phyloP scores from a whole-genome alignment of 2,797 vertebrate genomes.

The Acrocephalus scirpaceus region DNA sequence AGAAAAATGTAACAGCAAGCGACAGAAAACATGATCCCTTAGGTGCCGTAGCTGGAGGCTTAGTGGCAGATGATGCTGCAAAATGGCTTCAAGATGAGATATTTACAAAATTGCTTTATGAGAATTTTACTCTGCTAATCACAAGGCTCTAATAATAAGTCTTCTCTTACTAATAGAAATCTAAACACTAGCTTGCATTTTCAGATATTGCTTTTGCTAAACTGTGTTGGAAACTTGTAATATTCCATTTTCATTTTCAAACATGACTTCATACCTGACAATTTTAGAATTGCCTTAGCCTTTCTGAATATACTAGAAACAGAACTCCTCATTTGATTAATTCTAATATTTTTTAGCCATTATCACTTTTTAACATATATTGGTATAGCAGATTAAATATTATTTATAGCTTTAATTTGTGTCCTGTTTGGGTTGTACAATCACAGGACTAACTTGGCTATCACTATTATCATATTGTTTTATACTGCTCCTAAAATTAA shows the following conservation, averaged over 20 bases:
- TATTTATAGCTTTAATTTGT: slow-evolving; percentile 77
- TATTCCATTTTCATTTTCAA: slow-evolving; percentile 52
- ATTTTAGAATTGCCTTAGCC: slow-evolving; percentile 27
- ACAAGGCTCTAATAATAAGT: slow-evolving; percentile 65
- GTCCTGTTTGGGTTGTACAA: slow-evolving; percentile 68
- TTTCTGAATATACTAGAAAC: slow-evolving; percentile 42
- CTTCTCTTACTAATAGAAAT: slow-evolving; percentile 70
- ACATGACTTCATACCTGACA: not conserved
- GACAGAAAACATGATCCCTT: slow-evolving; percentile 64
- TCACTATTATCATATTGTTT: slow-evolving; percentile 73
- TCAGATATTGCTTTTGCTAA: slow-evolving; percentile 31
- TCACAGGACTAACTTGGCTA: slow-evolving; percentile 57
- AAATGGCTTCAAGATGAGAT: slow-evolving; percentile 44
- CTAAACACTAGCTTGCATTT: slow-evolving; percentile 58
- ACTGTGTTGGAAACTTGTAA: slow-evolving; percentile 50
- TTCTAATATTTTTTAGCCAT: slow-evolving; percentile 71
- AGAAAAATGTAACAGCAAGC: slow-evolving; percentile 21
- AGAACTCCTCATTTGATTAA: slow-evolving; percentile 52
- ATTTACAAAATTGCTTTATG: slow-evolving; percentile 70
- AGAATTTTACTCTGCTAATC: slow-evolving; percentile 67
- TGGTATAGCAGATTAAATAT: slow-evolving; percentile 70
- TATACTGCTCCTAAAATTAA: slow-evolving; percentile 74
- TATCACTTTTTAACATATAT: slow-evolving; percentile 68
- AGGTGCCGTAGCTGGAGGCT: slow-evolving; percentile 60
- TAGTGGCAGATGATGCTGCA: slow-evolving; percentile 57